Conservation (phyloP, 2,888 invertebrate species). For the Laspeyria flexula region DNA sequence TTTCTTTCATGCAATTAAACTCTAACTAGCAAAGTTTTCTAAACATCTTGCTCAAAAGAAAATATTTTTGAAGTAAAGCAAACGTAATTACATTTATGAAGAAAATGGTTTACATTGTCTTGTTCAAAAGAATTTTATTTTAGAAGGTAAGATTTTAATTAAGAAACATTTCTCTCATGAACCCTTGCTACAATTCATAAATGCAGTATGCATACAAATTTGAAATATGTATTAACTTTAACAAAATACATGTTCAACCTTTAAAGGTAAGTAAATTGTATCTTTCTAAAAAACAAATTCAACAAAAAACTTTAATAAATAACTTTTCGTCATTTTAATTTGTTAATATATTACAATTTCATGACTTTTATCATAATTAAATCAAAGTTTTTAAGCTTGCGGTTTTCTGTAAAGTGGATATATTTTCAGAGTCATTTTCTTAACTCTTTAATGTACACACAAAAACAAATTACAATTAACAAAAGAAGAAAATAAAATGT, state of each 20-base stretch:
- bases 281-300: no score
- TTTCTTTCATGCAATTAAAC: not conserved
- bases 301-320: no score
- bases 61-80: not conserved
- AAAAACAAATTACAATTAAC: no score
- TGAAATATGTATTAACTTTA: not conserved
- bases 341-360: no score
- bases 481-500: no score
- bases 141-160: not conserved
- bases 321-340: no score
- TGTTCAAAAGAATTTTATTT: not conserved
- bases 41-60: not conserved
- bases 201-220: not conserved
- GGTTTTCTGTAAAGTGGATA: no score
- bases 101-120: conserved; percentile 18
- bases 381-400: no score
- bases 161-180: not conserved
- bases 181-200: not conserved
- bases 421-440: no score
- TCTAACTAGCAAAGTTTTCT: not conserved
- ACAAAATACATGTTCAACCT: not conserved
- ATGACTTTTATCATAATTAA: no score
- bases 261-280: no score
- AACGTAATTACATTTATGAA: conserved; percentile 10
- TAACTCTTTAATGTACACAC: no score